Evolutionary conservation across 2,113 vertebrate species (phyloP).

Genomic region (Henicopernis longicauda): DNA sequence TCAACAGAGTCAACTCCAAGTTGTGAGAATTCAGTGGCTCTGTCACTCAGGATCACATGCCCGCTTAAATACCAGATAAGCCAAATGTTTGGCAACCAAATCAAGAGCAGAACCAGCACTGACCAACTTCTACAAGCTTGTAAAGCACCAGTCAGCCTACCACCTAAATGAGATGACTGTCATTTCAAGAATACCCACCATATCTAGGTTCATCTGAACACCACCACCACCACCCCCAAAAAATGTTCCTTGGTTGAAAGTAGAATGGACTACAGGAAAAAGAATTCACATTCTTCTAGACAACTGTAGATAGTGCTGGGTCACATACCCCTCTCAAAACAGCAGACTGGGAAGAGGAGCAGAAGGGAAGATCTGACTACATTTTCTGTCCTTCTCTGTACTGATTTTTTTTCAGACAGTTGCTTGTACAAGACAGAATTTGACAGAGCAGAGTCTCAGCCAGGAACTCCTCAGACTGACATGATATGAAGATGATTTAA

Average conservation of each 20-base stretch:
- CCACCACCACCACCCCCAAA: fast-evolving
- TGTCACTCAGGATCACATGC: not conserved
- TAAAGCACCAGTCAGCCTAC: not conserved
- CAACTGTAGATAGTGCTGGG: not conserved
- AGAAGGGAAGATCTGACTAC: not conserved
- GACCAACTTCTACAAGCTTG: not conserved
- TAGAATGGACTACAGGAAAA: not conserved
- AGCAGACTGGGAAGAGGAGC: not conserved
- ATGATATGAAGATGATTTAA: not conserved
- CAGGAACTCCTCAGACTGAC: not conserved
- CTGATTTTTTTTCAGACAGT: not conserved
- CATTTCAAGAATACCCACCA: not conserved
- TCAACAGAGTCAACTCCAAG: not conserved
- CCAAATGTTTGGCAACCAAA: not conserved
- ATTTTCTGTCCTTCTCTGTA: not conserved
- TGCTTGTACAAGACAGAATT: not conserved
- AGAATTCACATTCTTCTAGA: not conserved
- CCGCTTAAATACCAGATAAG: not conserved
- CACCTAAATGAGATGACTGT: not conserved
- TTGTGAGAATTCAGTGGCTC: not conserved
- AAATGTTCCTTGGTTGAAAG: not conserved
- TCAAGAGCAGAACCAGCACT: not conserved
- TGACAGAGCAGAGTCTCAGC: not conserved
- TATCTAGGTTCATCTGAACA: not conserved
- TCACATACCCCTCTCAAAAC: not conserved